A percentile compares a stretch with the other conserved stretches of the same genome.
phyloP scores from a whole-genome alignment of 2,113 vertebrate genomes.

The Electrona antarctica region DNA sequence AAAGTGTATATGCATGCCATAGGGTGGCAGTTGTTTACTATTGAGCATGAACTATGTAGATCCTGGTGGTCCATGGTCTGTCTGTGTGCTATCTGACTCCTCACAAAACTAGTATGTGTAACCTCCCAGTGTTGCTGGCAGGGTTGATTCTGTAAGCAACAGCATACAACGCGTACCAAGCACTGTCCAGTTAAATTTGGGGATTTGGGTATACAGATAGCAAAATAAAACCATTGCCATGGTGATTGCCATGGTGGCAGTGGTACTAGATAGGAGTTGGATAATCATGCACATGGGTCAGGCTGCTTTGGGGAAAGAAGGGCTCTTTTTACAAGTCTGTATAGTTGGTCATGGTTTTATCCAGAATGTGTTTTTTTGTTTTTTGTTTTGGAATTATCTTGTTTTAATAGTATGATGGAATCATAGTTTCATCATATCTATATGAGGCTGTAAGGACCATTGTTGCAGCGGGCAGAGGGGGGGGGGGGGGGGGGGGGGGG shows the following conservation, averaged over 20 bases:
- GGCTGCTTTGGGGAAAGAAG: not conserved
- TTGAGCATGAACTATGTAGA: conserved; percentile 23
- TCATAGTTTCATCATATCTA: not conserved
- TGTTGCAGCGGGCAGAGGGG: not conserved
- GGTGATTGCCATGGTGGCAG: conserved; percentile 5
- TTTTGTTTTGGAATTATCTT: not conserved
- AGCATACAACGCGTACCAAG: conserved; percentile 2
- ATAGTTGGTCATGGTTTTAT: conserved; percentile 29
- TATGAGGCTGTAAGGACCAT: conserved; percentile 5
- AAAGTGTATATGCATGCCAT: not conserved
- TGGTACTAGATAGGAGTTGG: conserved; percentile 3
- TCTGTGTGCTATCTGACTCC: conserved; percentile 9
- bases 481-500: too few relatives aligned
- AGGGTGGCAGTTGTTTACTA: conserved; percentile 41
- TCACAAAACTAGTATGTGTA: conserved; percentile 39
- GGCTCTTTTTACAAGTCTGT: conserved; percentile 21
- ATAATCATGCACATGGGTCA: conserved; percentile 19
- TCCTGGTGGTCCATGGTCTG: conserved; percentile 11
- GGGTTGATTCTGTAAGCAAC: not conserved
- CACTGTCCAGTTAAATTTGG: conserved; percentile 1
- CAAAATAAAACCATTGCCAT: not conserved
- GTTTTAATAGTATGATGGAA: not conserved
- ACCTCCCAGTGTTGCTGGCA: conserved; percentile 50
- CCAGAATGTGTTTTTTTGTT: conserved; percentile 6
- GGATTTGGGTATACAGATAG: not conserved